Base-by-base conservation (phyloP, 2,113 vertebrate genomes). In the Podarcis muralis region DNA sequence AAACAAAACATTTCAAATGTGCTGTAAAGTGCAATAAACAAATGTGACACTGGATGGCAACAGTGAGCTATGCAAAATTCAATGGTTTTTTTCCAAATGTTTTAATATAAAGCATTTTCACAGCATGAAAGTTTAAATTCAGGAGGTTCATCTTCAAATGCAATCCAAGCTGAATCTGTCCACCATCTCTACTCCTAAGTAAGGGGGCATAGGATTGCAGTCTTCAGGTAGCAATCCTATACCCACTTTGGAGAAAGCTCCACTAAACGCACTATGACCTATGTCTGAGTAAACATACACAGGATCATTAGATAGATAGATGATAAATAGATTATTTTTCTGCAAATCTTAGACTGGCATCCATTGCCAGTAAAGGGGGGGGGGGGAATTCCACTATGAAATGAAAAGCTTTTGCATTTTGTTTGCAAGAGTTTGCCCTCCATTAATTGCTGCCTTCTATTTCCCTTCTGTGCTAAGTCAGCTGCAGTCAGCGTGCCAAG, bases 371-470 rank as follows among this genome's bases (percentile, higher is more conserved):
- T 30, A 75, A 87, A 27, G 83, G 91, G 48, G 48, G 48, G 2
- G 11, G 89, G 35, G 32, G 3, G n/a, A 18, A 37, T 23, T 23
- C 30, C 62, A 35, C 91, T 90, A 87, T 57, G 90, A 88, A 91
- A 27, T 65, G 74, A 32, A 78, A 85, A 66, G 72, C 75, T 91
- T 43, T 6, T 80, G 8, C 11, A 9, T 57, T 40, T 5, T n/a
- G n/a, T 74, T 8, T 57, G 5, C 5, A 30, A 4, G 48, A 43
- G 32, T 89, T 53, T 78, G 86, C 72, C n/a, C 6, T 48, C 25
- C 6, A 1, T 32, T 25, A 37, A 30, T 12, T 89, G 81, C 32
- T 72, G 23, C 20, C 72, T 85, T 87, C 89, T 43, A 53, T 75
- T 88, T 48, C 43, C 89, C 65, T 83, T 83, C 86, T 79, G 32